Evolutionary conservation across 1,140 invertebrate genomes (phyloP).

Genomic region (Micrasema minimum): DNA sequence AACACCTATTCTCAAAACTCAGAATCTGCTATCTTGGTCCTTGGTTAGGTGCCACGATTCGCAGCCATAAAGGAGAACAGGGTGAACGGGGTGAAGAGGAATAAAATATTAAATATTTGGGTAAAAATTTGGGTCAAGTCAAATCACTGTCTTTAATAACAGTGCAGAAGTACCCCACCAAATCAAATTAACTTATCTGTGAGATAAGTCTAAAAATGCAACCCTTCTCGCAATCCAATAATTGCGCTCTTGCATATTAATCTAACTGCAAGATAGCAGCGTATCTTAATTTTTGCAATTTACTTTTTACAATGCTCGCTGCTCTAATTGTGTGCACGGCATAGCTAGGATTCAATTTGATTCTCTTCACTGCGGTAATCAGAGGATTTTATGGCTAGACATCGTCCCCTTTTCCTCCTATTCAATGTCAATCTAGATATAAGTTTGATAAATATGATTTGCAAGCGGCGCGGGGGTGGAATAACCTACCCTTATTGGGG

Average conservation of each 20-base stretch:
- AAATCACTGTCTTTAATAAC: no score
- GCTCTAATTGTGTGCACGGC: conserved; percentile 49
- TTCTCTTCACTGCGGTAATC: conserved; percentile 50
- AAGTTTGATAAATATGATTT: conserved; percentile 54
- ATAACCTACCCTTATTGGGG: background rate
- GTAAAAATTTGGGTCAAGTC: no score
- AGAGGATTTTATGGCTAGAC: conserved; percentile 5
- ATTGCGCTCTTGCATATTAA: background rate
- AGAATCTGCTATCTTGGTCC: no score
- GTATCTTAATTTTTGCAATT: conserved; percentile 50
- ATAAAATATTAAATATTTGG: no score
- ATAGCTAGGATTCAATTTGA: conserved; percentile 50
- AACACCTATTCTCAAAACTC: no score
- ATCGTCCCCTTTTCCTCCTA: conserved; percentile 17
- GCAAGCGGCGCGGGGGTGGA: conserved; percentile 35
- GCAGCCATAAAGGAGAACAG: no score
- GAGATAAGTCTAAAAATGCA: background rate
- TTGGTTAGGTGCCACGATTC: no score
- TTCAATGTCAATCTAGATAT: conserved; percentile 51
- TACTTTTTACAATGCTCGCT: conserved; percentile 50
- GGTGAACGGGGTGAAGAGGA: no score
- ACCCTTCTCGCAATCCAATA: background rate
- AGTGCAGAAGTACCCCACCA: no score
- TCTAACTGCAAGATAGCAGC: conserved; percentile 12
- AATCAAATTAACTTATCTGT: no score